Conservation (phyloP, 1,140 invertebrate genomes). For the roundworm (Caenorhabditis elegans) region DNA sequence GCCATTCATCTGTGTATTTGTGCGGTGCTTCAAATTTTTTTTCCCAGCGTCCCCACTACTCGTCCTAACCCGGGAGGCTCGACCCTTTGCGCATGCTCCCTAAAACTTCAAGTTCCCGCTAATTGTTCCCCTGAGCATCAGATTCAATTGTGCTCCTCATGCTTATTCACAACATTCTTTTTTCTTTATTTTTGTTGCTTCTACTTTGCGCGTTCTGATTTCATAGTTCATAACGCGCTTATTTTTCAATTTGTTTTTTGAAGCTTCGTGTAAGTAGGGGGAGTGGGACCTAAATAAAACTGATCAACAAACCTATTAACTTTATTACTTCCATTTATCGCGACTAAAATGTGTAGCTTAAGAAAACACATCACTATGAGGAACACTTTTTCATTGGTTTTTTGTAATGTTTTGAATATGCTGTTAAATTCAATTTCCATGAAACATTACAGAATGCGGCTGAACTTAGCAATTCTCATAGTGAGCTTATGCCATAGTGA, state of each 20-base stretch:
- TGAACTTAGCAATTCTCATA: background rate
- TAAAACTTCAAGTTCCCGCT: slow-evolving; percentile 33
- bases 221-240: background rate
- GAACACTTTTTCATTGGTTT: no score
- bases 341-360: background rate
- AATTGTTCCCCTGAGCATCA: slow-evolving; percentile 31
- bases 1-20: background rate
- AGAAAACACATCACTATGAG: background rate
- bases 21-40: slow-evolving; percentile 23
- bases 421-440: background rate
- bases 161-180: slow-evolving; percentile 27
- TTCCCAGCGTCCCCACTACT: slow-evolving; percentile 18
- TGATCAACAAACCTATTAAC: slow-evolving; percentile 17
- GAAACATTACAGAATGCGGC: background rate
- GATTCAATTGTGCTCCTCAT: slow-evolving; percentile 28
- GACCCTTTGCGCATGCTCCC: slow-evolving; percentile 21
- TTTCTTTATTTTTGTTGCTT: background rate
- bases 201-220: slow-evolving; percentile 11
- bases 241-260: background rate
- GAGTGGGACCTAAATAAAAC: background rate
- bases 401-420: no score
- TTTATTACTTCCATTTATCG: background rate
- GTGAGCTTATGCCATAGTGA: background rate
- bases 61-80: slow-evolving; percentile 1
- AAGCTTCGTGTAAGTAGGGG: no score